These are phyloP conservation scores for Tachyglossus aculeatus DNA, from an alignment of 2,797 vertebrate species.

Conservation along the genomic window DNA sequence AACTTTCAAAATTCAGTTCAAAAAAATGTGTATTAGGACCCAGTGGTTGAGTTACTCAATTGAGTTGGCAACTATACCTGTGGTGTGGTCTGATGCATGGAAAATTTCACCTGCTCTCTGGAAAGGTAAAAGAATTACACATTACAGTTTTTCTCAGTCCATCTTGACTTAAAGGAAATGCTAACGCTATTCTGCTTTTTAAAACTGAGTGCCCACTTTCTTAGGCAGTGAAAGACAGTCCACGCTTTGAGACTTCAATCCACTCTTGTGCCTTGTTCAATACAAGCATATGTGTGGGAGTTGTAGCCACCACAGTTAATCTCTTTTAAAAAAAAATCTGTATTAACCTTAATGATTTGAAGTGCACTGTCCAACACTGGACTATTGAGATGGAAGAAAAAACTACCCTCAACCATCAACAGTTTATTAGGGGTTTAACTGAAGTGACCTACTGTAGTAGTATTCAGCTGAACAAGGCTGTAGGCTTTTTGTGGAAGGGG, in stretches of 20 bases:
- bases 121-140: conserved; percentile 29
- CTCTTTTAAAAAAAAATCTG: conserved; percentile 49
- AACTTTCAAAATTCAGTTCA: no score
- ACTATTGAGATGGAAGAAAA: conserved; percentile 61
- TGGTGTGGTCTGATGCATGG: conserved; percentile 32
- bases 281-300: conserved; percentile 9
- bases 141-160: neutral
- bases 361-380: conserved; percentile 57
- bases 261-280: conserved; percentile 28
- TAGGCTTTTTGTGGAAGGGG: conserved; percentile 63
- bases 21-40: no score
- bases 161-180: neutral
- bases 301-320: conserved; percentile 56
- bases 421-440: conserved; percentile 73
- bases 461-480: conserved; percentile 64
- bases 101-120: conserved; percentile 43
- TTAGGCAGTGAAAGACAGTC: conserved; percentile 55
- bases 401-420: conserved; percentile 60
- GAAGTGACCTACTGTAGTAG: conserved; percentile 69
- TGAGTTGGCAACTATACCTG: no score
- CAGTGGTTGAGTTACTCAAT: no score
- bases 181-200: neutral
- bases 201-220: neutral
- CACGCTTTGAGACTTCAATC: conserved; percentile 45
- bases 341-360: conserved; percentile 66